phyloP scores from a whole-genome alignment of 2,888 invertebrate species.

The Chalcis sispes region DNA sequence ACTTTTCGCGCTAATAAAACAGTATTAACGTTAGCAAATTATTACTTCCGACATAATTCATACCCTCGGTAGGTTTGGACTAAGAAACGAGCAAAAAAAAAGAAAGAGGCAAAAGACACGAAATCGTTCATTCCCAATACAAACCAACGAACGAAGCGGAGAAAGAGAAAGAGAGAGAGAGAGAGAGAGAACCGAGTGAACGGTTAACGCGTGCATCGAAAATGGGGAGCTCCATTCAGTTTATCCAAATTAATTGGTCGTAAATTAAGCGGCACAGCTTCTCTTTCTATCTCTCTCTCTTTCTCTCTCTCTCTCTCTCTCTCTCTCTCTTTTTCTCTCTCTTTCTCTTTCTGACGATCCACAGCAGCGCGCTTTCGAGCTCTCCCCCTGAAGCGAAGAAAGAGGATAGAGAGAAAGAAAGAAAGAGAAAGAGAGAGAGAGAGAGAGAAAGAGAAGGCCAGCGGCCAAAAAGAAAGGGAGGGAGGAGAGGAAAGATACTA shows the following conservation, averaged over 20 bases:
- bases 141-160: conserved; percentile 5
- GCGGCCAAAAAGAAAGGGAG: conserved; percentile 47
- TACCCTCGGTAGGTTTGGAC: neutral
- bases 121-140: neutral
- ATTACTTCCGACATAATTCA: conserved; percentile 37
- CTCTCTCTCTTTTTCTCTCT: neutral
- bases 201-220: conserved; percentile 74
- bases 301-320: no score
- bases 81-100: conserved; percentile 32
- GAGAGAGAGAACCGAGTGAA: conserved; percentile 61
- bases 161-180: conserved; percentile 6
- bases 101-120: conserved; percentile 14
- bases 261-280: conserved; percentile 72
- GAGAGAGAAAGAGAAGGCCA: conserved; percentile 55
- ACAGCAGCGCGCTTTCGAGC: conserved; percentile 50
- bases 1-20: conserved; percentile 21
- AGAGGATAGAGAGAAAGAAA: neutral
- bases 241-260: conserved; percentile 77
- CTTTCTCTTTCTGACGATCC: conserved; percentile 13
- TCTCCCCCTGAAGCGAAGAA: conserved; percentile 34
- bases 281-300: conserved; percentile 58
- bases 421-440: conserved; percentile 23
- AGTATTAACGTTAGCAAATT: conserved; percentile 50
- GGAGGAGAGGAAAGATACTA: conserved; percentile 34
- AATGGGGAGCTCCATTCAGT: conserved; percentile 71